These are phyloP conservation scores for Clinocottus analis DNA, from an alignment of 2,113 vertebrate species.

Conservation along the genomic window DNA sequence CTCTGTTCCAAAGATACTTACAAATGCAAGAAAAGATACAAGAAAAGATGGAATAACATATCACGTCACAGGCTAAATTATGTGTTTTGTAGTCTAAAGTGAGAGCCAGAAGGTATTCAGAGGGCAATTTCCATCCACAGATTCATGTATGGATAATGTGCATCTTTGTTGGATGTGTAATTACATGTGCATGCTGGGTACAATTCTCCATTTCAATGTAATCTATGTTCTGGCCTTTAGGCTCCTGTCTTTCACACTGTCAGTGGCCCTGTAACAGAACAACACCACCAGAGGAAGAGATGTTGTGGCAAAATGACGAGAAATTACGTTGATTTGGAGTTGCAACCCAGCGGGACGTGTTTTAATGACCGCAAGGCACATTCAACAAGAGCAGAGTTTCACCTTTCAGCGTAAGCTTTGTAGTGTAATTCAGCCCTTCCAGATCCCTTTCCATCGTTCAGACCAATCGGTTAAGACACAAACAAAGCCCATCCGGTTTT, in stretches of 20 bases:
- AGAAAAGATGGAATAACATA: constrained; percentile 1
- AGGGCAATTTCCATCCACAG: not conserved
- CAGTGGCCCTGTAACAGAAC: constrained; percentile 23
- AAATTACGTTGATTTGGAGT: no score
- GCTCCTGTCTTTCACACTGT: constrained; percentile 24
- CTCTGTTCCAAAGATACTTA: not conserved
- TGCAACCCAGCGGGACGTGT: no score
- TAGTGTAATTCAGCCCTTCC: no score
- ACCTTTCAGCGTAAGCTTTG: no score
- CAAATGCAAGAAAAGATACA: not conserved
- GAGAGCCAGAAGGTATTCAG: not conserved
- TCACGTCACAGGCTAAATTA: not conserved
- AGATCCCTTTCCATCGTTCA: no score
- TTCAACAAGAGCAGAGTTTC: no score
- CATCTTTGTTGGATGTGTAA: not conserved
- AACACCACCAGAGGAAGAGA: constrained; percentile 1
- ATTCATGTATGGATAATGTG: not conserved
- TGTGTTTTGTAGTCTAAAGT: not conserved
- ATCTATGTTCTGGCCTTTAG: constrained; percentile 35
- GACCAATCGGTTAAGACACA: no score
- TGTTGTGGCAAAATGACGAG: no score
- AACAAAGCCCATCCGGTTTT: no score
- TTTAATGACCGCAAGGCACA: no score
- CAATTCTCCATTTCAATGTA: constrained; percentile 1
- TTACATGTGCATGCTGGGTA: not conserved